Base-by-base conservation (phyloP, 2,888 invertebrate genomes). In the Drosophila fungiperda region DNA sequence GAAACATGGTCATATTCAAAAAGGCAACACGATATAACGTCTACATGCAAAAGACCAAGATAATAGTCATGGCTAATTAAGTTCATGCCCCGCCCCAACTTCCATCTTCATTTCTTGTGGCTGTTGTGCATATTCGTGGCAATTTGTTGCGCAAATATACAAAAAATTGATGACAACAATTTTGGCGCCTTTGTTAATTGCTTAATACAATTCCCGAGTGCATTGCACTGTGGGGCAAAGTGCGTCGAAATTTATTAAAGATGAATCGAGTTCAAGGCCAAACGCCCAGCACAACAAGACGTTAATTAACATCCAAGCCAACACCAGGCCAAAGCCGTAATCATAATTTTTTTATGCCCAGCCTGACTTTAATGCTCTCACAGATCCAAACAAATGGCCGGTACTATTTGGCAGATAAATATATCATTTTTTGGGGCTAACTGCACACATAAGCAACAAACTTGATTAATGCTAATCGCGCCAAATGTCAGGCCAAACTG, bases 391-490 rank as follows among this genome's bases (percentile, higher is more conserved):
- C 79, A 78, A 74, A 74, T 76, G 79, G 65, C 36, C 69, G 48
- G 79, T 60, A 65, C 75, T 79, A 66, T 77, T 77, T 77, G 80
- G 76, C 67, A 53, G 77, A 65, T 80, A 80, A 72, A 80, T 72
- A 82, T 68, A 75, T 36, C 68, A 72, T 69, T 73, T 73, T 72
- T 74, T 80, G 70, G 71, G 73, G 62, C 57, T 62, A 62, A 70
- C 61, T 68, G 62, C 50, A 42, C 26, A 23, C 67, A 54, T 63
- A 72, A 69, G 23, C 45, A 45, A 33, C 55, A 32, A 72, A 81
- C 83, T 88, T 87, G 90, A 87, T 90, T 85, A 87, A 87, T 87
- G 88, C 90, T 87, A 90, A 87, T 90, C 90, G 75, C 74, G 73
- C 55, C 77, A 82, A 82, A 82, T 85, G 86, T 82, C 82, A 85